Conservation (phyloP, 2,113 vertebrate genomes). For the Deroptyus accipitrinus region DNA sequence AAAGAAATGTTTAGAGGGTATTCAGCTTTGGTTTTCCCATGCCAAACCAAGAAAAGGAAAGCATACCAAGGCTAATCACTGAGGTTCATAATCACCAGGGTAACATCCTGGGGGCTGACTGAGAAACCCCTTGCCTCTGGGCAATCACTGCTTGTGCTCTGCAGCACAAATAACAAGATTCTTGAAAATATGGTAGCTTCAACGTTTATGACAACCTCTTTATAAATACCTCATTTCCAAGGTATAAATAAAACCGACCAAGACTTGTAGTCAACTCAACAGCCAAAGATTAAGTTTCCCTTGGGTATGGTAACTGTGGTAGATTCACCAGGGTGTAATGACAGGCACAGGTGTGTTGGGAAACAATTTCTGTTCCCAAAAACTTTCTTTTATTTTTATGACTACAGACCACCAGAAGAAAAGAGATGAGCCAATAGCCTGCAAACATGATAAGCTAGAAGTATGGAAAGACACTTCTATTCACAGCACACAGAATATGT, state of each 20-base stretch:
- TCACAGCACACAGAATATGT: background rate
- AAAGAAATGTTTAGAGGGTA: background rate
- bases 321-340: background rate
- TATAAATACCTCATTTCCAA: background rate
- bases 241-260: background rate
- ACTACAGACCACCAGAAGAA: background rate
- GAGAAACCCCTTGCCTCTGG: background rate
- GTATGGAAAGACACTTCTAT: background rate
- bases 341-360: background rate
- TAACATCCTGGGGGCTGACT: too few relatives aligned
- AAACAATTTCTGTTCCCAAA: background rate
- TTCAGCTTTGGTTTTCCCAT: background rate
- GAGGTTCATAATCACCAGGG: background rate
- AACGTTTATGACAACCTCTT: background rate
- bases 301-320: fast-evolving
- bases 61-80: fast-evolving
- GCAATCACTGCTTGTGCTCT: background rate
- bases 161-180: background rate
- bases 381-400: background rate
- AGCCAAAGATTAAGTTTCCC: background rate
- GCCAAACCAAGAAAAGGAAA: background rate
- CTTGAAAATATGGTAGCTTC: background rate
- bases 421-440: background rate
- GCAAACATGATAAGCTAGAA: background rate
- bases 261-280: background rate